These are phyloP conservation scores for Heteromurus nitidus DNA, from an alignment of 2,888 invertebrate genomes.

Conservation along the genomic window DNA sequence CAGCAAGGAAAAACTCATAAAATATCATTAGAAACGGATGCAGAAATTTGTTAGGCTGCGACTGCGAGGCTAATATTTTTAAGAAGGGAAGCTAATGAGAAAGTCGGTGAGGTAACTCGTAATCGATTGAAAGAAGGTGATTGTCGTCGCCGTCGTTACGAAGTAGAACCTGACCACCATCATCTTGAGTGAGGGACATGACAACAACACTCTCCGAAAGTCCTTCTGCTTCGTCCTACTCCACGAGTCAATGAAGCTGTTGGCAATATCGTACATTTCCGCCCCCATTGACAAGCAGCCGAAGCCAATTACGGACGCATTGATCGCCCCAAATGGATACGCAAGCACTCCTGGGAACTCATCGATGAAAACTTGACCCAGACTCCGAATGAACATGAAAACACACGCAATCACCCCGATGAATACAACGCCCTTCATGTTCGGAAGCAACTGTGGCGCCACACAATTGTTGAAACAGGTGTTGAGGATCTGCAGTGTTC, in stretches of 20 bases:
- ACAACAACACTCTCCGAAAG: slow-evolving; percentile 30
- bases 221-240: slow-evolving; percentile 48
- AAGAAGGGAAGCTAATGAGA: slow-evolving; percentile 45
- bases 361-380: slow-evolving; percentile 41
- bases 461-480: slow-evolving; percentile 27
- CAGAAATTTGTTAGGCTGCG: too few species aligned
- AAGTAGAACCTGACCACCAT: slow-evolving; percentile 37
- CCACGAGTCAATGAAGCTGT: slow-evolving; percentile 50
- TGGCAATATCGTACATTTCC: slow-evolving; percentile 47
- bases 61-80: too few species aligned
- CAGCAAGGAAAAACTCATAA: too few species aligned
- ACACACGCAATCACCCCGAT: slow-evolving; percentile 45
- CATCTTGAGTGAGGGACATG: slow-evolving; percentile 36
- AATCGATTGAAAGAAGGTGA: slow-evolving; percentile 43
- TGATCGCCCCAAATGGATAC: slow-evolving; percentile 50
- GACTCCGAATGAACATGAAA: slow-evolving; percentile 46
- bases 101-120: slow-evolving; percentile 44
- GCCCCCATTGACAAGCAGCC: slow-evolving; percentile 39
- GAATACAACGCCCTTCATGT: slow-evolving; percentile 38
- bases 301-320: not conserved
- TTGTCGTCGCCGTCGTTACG: slow-evolving; percentile 36
- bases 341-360: slow-evolving; percentile 49
- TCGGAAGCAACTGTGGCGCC: slow-evolving; percentile 22
- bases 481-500: slow-evolving; percentile 32
- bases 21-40: too few species aligned